Evolutionary conservation across 2,888 invertebrate genomes (phyloP).

Genomic region (Phyto melanocephala): DNA sequence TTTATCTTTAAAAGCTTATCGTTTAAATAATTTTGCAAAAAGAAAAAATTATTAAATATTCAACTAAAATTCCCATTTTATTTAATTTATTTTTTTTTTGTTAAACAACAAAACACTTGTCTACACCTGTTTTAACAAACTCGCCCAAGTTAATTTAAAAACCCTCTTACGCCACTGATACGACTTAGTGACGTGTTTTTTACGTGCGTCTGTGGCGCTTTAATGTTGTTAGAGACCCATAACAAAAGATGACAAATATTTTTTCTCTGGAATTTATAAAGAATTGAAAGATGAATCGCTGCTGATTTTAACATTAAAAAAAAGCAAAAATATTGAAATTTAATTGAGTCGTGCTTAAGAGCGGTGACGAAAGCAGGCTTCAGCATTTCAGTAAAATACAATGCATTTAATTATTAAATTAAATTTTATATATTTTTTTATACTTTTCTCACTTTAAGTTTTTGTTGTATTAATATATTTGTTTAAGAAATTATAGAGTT

Average conservation of each 20-base stretch:
- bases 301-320: background rate
- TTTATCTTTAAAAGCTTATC: background rate
- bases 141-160: background rate
- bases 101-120: background rate
- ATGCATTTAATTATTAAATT: too few species aligned
- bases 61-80: too few species aligned
- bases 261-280: conserved; percentile 29
- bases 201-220: background rate
- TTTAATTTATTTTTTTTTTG: too few species aligned
- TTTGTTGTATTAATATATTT: too few species aligned
- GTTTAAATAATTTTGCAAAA: too few species aligned
- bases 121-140: background rate
- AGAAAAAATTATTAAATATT: too few species aligned
- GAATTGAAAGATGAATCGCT: conserved; percentile 36
- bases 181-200: conserved; percentile 14
- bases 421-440: too few species aligned
- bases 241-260: conserved; percentile 29
- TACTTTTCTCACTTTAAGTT: too few species aligned
- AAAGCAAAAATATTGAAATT: background rate
- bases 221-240: too few species aligned
- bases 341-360: background rate
- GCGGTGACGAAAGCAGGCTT: background rate
- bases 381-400: too few species aligned
- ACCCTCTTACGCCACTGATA: background rate
- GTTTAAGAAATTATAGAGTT: too few species aligned